A percentile compares a stretch with the other conserved stretches of the same genome.
Evolutionary conservation across 2,888 invertebrate species (phyloP).

Genomic region (Pilophorus perplexus): DNA sequence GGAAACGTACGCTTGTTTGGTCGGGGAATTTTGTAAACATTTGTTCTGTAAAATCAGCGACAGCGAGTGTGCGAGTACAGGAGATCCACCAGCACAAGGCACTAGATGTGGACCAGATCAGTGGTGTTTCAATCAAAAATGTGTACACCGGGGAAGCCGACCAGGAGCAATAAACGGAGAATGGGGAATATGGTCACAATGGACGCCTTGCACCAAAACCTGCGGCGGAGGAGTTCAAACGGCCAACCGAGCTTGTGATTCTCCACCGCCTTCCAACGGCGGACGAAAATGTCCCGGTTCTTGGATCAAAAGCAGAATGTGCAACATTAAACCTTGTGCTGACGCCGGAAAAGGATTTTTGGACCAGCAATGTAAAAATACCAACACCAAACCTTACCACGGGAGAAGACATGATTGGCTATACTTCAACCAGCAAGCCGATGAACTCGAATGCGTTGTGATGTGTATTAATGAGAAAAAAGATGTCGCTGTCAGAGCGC

Average conservation of each 20-base stretch:
- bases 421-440: conserved; percentile 16
- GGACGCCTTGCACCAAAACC: conserved; percentile 68
- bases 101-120: conserved; percentile 64
- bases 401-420: conserved; percentile 31
- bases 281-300: conserved; percentile 76
- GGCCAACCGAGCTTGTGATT: conserved; percentile 69
- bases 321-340: conserved; percentile 72
- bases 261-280: conserved; percentile 66
- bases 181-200: conserved; percentile 64
- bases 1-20: conserved; percentile 42
- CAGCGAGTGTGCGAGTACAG: conserved; percentile 56
- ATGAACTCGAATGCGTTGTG: conserved; percentile 43
- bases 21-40: conserved; percentile 53
- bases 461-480: conserved; percentile 44
- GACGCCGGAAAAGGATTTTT: conserved; percentile 69
- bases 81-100: conserved; percentile 64
- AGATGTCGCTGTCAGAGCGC: conserved; percentile 43
- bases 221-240: conserved; percentile 82
- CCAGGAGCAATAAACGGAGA: conserved; percentile 64
- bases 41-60: conserved; percentile 57
- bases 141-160: conserved; percentile 62
- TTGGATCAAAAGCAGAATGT: conserved; percentile 71
- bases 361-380: conserved; percentile 65
- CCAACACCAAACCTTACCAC: conserved; percentile 4
- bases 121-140: conserved; percentile 67